Conservation (phyloP, 1,140 invertebrate genomes). For the Macrocentrus cingulum region DNA sequence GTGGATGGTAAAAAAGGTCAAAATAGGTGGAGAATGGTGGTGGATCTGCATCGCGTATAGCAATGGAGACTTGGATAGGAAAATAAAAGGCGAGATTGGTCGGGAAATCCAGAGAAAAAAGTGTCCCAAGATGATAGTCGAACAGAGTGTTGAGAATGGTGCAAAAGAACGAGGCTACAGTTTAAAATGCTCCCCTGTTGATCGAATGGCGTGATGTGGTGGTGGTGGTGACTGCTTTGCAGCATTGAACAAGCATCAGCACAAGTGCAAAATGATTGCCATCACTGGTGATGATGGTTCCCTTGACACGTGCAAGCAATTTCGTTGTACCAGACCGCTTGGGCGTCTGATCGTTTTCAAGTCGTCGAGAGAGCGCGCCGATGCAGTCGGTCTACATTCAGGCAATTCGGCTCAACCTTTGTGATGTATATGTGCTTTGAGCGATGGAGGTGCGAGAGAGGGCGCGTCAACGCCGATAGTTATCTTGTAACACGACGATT, state of each 20-base stretch:
- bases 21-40: too few relatives aligned
- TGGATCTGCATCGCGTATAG: too few relatives aligned
- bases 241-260: neutral
- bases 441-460: slow-evolving; percentile 3
- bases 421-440: neutral
- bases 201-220: neutral
- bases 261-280: slow-evolving; percentile 1
- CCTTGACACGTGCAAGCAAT: slow-evolving; percentile 20
- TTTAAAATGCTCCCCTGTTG: slow-evolving; percentile 18
- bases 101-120: too few relatives aligned
- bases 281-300: slow-evolving; percentile 9
- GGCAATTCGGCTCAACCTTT: neutral
- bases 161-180: too few relatives aligned
- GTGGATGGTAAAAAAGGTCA: too few relatives aligned
- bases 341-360: neutral
- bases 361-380: neutral
- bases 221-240: neutral
- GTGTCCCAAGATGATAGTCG: too few relatives aligned
- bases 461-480: slow-evolving; percentile 18
- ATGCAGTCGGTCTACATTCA: neutral
- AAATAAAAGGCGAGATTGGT: too few relatives aligned
- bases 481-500: slow-evolving; percentile 20
- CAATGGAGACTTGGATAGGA: too few relatives aligned
- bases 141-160: too few relatives aligned
- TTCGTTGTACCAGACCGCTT: neutral